Percentiles rank a stretch among this genome's conserved stretches.
Conservation (phyloP, 2,113 vertebrate species). For the Monopterus albus region DNA sequence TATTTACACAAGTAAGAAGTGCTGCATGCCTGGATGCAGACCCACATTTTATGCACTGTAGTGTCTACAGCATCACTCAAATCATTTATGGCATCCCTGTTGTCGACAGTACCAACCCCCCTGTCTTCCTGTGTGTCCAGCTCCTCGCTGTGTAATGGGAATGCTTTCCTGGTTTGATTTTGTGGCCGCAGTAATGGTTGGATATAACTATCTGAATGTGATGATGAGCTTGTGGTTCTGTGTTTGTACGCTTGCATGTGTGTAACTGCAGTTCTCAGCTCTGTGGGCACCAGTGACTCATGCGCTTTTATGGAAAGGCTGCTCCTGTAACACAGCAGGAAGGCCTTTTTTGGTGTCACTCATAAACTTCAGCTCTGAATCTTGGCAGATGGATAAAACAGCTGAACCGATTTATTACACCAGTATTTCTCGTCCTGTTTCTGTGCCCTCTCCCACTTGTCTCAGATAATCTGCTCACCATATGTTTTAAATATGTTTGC, state of each 20-base stretch:
- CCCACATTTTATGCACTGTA: neutral
- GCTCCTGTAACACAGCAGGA: slow-evolving; percentile 33
- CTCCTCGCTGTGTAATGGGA: neutral
- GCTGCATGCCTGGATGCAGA: neutral
- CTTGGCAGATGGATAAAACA: slow-evolving; percentile 51
- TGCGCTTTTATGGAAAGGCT: slow-evolving; percentile 31
- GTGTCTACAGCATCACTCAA: neutral
- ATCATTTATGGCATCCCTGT: slow-evolving; percentile 21
- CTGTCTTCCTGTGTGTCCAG: neutral
- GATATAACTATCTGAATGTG: slow-evolving; percentile 18
- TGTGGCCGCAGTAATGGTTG: neutral
- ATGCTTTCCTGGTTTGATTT: slow-evolving; percentile 9
- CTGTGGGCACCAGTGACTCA: slow-evolving; percentile 55
- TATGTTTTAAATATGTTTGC: slow-evolving; percentile 21
- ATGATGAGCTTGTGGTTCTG: slow-evolving; percentile 19
- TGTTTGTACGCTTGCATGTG: slow-evolving; percentile 27
- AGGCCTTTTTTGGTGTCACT: slow-evolving; percentile 26
- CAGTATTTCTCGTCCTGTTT: slow-evolving; percentile 13
- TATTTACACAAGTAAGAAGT: too few relatives aligned
- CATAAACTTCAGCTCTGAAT: slow-evolving; percentile 25
- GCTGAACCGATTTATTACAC: slow-evolving; percentile 29
- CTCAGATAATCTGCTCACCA: slow-evolving; percentile 26
- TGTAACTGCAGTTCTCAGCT: slow-evolving; percentile 25
- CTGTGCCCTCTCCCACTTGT: too few relatives aligned
- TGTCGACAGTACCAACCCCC: neutral